Percentiles rank a stretch among this genome's conserved stretches.
Conservation (phyloP, 1,140 invertebrate species). For the Plodia interpunctella region DNA sequence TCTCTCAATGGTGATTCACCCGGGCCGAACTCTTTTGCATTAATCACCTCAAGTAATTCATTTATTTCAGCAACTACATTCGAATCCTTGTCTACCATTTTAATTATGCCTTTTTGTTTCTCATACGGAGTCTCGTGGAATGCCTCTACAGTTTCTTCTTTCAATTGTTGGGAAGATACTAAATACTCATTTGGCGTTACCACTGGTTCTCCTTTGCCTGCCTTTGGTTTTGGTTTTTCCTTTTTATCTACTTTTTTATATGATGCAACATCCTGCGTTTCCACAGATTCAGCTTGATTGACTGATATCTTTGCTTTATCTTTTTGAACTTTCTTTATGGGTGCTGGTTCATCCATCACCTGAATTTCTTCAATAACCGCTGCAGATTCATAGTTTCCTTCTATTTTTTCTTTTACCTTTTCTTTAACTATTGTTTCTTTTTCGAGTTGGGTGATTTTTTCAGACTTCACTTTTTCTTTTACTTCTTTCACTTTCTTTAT, state of each 20-base stretch:
- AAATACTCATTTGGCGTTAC: constrained; percentile 78
- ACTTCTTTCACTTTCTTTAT: constrained; percentile 55
- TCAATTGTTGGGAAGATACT: constrained; percentile 77
- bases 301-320: constrained; percentile 76
- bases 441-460: constrained; percentile 46
- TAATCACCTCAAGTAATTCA: constrained; percentile 84
- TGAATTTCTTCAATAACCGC: constrained; percentile 35
- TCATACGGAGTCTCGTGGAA: constrained; percentile 78
- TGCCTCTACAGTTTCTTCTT: constrained; percentile 78
- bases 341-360: constrained; percentile 37
- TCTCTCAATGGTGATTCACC: constrained; percentile 87
- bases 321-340: constrained; percentile 37
- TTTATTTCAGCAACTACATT: constrained; percentile 83
- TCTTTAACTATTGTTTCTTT: constrained; percentile 40
- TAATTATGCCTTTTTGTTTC: constrained; percentile 78
- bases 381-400: constrained; percentile 24
- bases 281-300: constrained; percentile 78
- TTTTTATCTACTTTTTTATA: constrained; percentile 80
- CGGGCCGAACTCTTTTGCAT: constrained; percentile 87
- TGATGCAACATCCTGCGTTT: constrained; percentile 79
- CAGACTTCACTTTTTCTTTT: constrained; percentile 54
- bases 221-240: constrained; percentile 42
- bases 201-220: constrained; percentile 74
- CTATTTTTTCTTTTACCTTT: constrained; percentile 31
- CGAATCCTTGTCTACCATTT: constrained; percentile 78